phyloP scores from a whole-genome alignment of 2,888 invertebrate genomes.

The Torymus texanus region DNA sequence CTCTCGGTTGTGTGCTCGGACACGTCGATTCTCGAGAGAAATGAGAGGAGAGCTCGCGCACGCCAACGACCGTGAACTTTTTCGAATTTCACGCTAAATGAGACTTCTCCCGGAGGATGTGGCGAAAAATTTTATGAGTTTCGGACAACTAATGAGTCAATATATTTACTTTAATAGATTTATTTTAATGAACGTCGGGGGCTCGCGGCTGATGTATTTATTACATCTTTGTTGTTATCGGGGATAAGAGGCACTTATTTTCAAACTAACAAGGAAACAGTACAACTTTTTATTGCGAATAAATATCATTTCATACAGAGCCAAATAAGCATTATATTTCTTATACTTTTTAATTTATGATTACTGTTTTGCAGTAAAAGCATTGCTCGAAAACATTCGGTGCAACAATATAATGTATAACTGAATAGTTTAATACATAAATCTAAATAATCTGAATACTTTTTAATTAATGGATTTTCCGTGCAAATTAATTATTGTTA shows the following conservation, averaged over 20 bases:
- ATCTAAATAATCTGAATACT: no score
- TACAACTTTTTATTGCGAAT: not conserved
- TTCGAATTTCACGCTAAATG: conserved; percentile 40
- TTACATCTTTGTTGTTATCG: conserved; percentile 8
- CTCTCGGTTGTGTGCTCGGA: not conserved
- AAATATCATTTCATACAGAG: no score
- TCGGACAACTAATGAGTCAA: conserved; percentile 23
- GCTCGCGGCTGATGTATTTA: not conserved
- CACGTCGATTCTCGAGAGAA: conserved; percentile 13
- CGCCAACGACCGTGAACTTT: conserved; percentile 2
- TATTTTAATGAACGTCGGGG: not conserved
- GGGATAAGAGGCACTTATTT: not conserved
- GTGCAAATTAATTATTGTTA: no score
- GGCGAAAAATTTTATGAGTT: conserved; percentile 32
- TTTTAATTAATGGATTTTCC: no score
- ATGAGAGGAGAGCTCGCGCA: conserved; percentile 2
- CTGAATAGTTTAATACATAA: no score
- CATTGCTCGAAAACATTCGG: no score
- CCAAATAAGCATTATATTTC: no score
- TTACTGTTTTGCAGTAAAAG: no score
- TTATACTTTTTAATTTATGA: no score
- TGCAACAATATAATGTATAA: no score
- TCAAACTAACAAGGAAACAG: not conserved
- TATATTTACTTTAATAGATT: not conserved
- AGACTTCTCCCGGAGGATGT: conserved; percentile 11